Evolutionary conservation across 1,140 invertebrate genomes (phyloP), one percentile per base, ranked within the genome.

Genomic region (Drosophila busckii): DNA sequence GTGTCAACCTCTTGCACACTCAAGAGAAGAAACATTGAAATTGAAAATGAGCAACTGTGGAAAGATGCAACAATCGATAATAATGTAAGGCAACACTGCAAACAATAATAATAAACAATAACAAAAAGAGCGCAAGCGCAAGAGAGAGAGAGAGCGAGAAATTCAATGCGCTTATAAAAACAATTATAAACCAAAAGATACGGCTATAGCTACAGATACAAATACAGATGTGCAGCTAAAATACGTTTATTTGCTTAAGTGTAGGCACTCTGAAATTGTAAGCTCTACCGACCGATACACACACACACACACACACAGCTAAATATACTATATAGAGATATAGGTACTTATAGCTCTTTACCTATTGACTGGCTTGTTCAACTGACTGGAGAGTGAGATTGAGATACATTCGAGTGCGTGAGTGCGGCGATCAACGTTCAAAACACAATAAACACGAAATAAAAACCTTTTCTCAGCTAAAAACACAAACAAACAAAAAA

Each of bases 61-160:
- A 38, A 38, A 69, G 73, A 80, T 80, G 75, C 68, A 73, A 65
- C 73, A 82, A 80, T 80, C 73, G 73, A 82, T 80, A 80, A 65
- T 73, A 23, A 37, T n/a, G 40, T 54, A 71, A 58, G 34, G 26
- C 9, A 70, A 69, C 29, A 35, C 41, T 29, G 32, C 20, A 32
- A 54, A 46, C n/a, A 25, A 54, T 38, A 55, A 52, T 7, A 15
- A 56, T n/a, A 44, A 45, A 48, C 29, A 53, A 34, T 10, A 45
- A 46, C 25, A 44, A 50, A 37, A 49, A 34, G n/a, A n/a, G n/a
- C n/a, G n/a, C 41, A 61, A 65, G 31, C 40, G 38, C 46, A 52
- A 53, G 55, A 12, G 45, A 13, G 37, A 59, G 66, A 52, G 31
- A 62, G 37, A 59, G 66, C 46, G 31, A 62, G 68, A 68, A 78